These are phyloP conservation scores for Eremophila alpestris DNA, from an alignment of 2,797 vertebrate species.

Conservation along the genomic window DNA sequence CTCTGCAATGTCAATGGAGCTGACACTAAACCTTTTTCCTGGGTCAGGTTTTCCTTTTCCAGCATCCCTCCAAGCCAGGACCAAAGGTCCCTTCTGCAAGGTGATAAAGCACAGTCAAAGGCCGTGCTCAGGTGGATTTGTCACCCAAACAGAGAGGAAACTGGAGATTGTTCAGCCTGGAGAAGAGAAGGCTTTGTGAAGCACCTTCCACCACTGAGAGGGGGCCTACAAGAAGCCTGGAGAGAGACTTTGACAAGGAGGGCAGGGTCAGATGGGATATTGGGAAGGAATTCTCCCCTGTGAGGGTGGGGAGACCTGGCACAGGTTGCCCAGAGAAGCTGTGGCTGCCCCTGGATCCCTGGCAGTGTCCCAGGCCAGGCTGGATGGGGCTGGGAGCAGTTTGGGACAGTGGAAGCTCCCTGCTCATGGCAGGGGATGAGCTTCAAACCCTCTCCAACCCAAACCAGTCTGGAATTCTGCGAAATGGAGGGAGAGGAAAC, in stretches of 20 bases:
- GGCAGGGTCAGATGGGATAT: too few relatives aligned
- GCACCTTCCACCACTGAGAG: neutral
- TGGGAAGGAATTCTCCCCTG: neutral
- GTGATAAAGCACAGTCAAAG: neutral
- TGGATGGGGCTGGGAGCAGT: fast-evolving
- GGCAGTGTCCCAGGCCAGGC: fast-evolving
- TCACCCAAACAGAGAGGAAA: neutral
- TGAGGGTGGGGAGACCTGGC: neutral
- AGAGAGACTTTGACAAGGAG: neutral
- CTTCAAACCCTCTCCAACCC: neutral
- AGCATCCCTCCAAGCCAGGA: neutral
- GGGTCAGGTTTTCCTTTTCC: neutral
- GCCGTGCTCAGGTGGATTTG: neutral
- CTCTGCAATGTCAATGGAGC: neutral
- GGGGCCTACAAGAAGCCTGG: neutral
- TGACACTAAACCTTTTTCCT: conserved; percentile 6
- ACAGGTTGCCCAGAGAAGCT: neutral
- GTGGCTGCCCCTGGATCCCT: neutral
- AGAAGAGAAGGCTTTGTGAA: fast-evolving
- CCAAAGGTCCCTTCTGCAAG: neutral
- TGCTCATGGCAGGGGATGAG: neutral
- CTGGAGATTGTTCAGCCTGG: neutral
- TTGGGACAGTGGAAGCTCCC: fast-evolving
- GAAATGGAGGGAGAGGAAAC: neutral
- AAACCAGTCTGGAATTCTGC: neutral